Evolutionary conservation across 2,797 vertebrate species (phyloP).

Genomic region (Todus mexicanus): DNA sequence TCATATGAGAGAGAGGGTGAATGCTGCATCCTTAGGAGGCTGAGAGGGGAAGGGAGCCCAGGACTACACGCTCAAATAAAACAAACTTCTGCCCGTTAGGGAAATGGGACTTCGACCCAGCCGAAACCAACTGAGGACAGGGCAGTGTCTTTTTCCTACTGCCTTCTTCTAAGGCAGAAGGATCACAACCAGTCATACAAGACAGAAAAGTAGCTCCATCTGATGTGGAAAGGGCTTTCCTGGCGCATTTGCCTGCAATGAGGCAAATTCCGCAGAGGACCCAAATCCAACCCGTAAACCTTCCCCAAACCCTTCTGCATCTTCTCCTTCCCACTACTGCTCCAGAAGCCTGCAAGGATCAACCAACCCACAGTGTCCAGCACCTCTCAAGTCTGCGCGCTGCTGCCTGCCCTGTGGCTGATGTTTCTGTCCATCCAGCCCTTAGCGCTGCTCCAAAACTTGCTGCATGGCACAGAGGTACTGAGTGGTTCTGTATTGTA

Average conservation of each 20-base stretch:
- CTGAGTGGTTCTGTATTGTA: not conserved
- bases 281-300: not conserved
- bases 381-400: not conserved
- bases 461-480: not conserved
- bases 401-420: not conserved
- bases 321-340: not conserved
- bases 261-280: not conserved
- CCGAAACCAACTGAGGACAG: not conserved
- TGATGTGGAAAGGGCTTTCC: not conserved
- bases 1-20: slow-evolving; percentile 66
- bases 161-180: not conserved
- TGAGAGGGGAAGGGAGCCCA: slow-evolving; percentile 33
- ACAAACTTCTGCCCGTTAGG: slow-evolving; percentile 28
- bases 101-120: not conserved
- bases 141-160: not conserved
- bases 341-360: not conserved
- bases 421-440: not conserved
- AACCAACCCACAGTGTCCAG: not conserved
- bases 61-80: not conserved
- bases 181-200: rapidly evolving
- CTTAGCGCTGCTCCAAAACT: not conserved
- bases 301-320: not conserved
- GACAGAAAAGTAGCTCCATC: not conserved
- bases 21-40: slow-evolving; percentile 68
- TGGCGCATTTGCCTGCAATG: not conserved